Percentiles rank a stretch among this genome's conserved stretches.
These are phyloP conservation scores for Cotesia glomerata DNA, from an alignment of 1,140 invertebrate genomes.

Conservation along the genomic window DNA sequence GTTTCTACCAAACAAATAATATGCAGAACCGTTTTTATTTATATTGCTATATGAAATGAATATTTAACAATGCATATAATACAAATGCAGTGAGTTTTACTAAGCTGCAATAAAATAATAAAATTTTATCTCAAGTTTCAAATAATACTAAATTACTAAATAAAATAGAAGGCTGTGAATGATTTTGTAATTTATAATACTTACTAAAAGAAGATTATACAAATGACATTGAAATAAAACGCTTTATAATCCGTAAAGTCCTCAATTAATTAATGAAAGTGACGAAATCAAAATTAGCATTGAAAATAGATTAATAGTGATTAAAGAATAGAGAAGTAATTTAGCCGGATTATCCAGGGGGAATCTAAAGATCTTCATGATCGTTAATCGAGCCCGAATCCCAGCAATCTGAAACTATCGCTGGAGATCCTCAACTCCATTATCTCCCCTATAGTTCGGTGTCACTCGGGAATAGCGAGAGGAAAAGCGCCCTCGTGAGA, in stretches of 20 bases:
- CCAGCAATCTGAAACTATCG: constrained; percentile 19
- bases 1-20: too few species aligned
- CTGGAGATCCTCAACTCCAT: constrained; percentile 7
- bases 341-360: background rate
- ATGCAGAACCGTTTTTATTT: too few species aligned
- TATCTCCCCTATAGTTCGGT: background rate
- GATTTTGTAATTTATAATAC: too few species aligned
- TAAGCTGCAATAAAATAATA: too few species aligned
- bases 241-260: background rate
- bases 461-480: background rate
- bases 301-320: background rate
- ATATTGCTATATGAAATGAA: too few species aligned
- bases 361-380: constrained; percentile 16
- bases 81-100: too few species aligned
- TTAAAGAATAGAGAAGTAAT: background rate
- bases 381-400: constrained; percentile 13
- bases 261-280: background rate
- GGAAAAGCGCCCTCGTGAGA: constrained; percentile 7
- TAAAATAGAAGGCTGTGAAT: too few species aligned
- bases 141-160: too few species aligned
- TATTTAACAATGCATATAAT: too few species aligned
- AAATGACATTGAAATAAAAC: background rate
- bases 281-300: background rate
- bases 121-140: too few species aligned
- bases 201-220: too few species aligned